A percentile compares a stretch with the other conserved stretches of the same genome.
phyloP scores from a whole-genome alignment of 2,797 vertebrate species.

The Mus caroli region DNA sequence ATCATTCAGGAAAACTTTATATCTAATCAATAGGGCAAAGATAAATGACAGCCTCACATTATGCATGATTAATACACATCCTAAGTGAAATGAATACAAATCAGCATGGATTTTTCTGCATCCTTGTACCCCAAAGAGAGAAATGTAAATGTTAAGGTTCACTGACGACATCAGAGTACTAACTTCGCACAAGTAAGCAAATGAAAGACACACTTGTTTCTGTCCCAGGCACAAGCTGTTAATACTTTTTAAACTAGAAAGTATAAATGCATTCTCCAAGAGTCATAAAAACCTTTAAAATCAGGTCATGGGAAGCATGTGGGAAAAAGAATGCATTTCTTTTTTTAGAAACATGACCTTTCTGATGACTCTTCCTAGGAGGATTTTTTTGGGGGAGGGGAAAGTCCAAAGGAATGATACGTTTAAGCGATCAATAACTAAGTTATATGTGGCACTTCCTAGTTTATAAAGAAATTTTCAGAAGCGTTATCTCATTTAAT shows the following conservation, averaged over 20 bases:
- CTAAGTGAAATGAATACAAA: conserved; percentile 26
- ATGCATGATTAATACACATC: background rate
- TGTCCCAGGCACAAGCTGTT: background rate
- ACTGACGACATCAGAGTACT: conserved; percentile 13
- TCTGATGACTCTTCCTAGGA: background rate
- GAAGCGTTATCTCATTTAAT: background rate
- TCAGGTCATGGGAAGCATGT: background rate
- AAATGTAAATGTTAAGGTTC: conserved; percentile 32
- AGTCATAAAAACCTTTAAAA: conserved; percentile 23
- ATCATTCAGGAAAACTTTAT: conserved; percentile 8
- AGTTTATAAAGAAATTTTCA: background rate
- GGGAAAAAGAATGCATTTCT: background rate
- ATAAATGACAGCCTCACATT: background rate
- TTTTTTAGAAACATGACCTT: background rate
- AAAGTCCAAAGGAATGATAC: conserved; percentile 20
- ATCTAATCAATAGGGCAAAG: background rate
- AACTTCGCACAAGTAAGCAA: background rate
- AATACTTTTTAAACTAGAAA: conserved; percentile 49
- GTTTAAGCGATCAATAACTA: conserved; percentile 9
- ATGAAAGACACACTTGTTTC: background rate
- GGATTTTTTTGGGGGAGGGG: too few relatives aligned
- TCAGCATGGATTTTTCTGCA: background rate
- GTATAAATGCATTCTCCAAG: background rate
- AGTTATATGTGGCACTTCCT: background rate
- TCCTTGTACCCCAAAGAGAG: background rate